Evolutionary conservation across 2,113 vertebrate genomes (phyloP).

Genomic region (Nipponia nippon): DNA sequence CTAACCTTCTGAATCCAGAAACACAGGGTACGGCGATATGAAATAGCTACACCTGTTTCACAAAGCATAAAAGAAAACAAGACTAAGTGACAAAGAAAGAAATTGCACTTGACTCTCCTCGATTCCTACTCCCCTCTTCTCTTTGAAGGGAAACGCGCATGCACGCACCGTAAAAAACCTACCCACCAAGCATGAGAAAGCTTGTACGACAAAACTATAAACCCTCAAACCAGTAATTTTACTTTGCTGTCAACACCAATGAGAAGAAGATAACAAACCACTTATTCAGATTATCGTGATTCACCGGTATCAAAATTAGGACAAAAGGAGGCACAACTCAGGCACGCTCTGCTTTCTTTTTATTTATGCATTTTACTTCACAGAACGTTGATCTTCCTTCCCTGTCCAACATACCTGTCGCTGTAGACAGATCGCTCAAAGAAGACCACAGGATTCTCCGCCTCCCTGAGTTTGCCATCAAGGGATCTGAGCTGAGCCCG

Average conservation of each 20-base stretch:
- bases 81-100: background rate
- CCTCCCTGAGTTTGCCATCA: slow-evolving; percentile 73
- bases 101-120: background rate
- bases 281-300: background rate
- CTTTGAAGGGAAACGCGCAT: background rate
- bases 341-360: background rate
- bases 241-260: background rate
- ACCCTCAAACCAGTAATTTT: background rate
- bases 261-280: background rate
- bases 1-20: background rate
- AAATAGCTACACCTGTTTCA: background rate
- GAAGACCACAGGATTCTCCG: slow-evolving; percentile 83
- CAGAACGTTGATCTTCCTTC: accelerated
- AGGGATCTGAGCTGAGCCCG: slow-evolving; percentile 82
- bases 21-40: accelerated
- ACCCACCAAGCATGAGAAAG: background rate
- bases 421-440: slow-evolving; percentile 94
- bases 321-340: accelerated
- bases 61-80: background rate
- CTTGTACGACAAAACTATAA: background rate
- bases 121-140: background rate
- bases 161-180: background rate
- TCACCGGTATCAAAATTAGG: background rate
- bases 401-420: slow-evolving; percentile 78
- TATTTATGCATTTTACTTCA: accelerated